phyloP scores from a whole-genome alignment of 2,888 invertebrate species.

The Spialia ferax region DNA sequence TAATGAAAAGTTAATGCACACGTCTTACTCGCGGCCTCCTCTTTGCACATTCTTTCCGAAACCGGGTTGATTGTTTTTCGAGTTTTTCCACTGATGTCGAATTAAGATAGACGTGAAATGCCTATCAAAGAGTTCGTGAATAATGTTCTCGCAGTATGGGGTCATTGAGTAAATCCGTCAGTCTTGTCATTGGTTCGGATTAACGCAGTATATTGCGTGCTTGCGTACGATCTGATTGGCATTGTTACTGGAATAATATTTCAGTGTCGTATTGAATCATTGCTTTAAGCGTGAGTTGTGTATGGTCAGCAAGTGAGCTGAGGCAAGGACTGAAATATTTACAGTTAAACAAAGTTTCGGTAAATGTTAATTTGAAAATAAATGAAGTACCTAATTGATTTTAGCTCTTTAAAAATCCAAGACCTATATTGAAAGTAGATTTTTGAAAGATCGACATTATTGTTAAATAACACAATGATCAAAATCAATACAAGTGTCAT shows the following conservation, averaged over 20 bases:
- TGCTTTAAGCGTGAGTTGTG: not conserved
- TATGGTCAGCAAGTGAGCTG: too few relatives aligned
- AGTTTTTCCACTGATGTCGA: slow-evolving; percentile 23
- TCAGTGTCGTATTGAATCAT: not conserved
- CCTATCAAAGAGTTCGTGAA: slow-evolving; percentile 26
- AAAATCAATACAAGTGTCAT: too few relatives aligned
- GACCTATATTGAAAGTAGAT: too few relatives aligned
- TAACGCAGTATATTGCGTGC: not conserved
- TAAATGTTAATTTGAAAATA: too few relatives aligned
- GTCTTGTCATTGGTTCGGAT: not conserved
- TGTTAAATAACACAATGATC: too few relatives aligned
- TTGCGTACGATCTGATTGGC: not conserved
- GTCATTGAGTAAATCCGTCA: slow-evolving; percentile 19
- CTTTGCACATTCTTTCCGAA: slow-evolving; percentile 19
- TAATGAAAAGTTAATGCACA: slow-evolving; percentile 31
- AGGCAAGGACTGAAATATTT: too few relatives aligned
- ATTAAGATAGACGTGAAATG: slow-evolving; percentile 31
- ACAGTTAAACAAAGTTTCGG: too few relatives aligned
- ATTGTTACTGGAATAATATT: not conserved
- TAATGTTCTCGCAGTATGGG: slow-evolving; percentile 14
- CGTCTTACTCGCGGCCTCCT: slow-evolving; percentile 17
- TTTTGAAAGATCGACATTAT: too few relatives aligned
- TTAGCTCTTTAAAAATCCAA: too few relatives aligned
- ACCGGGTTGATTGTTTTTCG: slow-evolving; percentile 27
- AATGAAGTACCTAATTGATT: too few relatives aligned